Evolutionary conservation across 1,140 invertebrate species (phyloP).

Genomic region (Pectinophora gossypiella): DNA sequence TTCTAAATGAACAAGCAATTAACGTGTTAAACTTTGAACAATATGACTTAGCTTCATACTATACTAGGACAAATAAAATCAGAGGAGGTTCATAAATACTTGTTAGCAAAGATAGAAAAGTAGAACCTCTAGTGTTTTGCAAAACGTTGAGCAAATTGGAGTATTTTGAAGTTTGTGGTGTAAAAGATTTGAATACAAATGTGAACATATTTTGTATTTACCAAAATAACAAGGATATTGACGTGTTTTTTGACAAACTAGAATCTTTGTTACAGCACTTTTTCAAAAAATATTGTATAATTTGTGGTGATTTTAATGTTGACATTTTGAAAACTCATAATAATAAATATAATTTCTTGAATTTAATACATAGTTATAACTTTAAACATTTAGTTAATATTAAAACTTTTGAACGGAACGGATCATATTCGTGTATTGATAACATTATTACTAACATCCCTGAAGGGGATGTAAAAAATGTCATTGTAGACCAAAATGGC

Average conservation of each 20-base stretch:
- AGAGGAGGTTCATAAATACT: conserved; percentile 12
- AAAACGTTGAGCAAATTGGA: conserved; percentile 5
- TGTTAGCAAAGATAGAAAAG: neutral
- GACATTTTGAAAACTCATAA: conserved; percentile 4
- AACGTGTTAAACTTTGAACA: neutral
- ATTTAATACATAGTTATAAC: conserved; percentile 11
- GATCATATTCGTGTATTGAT: conserved; percentile 9
- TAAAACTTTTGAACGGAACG: neutral
- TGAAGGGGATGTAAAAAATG: neutral
- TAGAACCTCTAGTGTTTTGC: conserved; percentile 2
- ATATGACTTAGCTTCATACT: neutral
- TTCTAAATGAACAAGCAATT: conserved; percentile 1
- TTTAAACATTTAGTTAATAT: conserved; percentile 6
- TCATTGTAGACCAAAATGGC: conserved; percentile 5
- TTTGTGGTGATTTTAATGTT: conserved; percentile 10
- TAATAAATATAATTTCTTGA: neutral
- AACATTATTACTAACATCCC: conserved; percentile 14
- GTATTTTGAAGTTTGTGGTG: conserved; percentile 14
- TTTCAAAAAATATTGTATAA: too few species aligned
- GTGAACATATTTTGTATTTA: conserved; percentile 9
- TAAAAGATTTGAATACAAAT: conserved; percentile 8
- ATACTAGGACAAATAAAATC: conserved; percentile 11
- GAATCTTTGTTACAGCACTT: too few species aligned
- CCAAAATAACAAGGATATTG: conserved; percentile 6
- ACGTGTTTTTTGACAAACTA: conserved; percentile 9